Percentiles rank a stretch among this genome's conserved stretches.
Conservation (phyloP, 2,113 vertebrate genomes). For the Corynorhinus townsendii region DNA sequence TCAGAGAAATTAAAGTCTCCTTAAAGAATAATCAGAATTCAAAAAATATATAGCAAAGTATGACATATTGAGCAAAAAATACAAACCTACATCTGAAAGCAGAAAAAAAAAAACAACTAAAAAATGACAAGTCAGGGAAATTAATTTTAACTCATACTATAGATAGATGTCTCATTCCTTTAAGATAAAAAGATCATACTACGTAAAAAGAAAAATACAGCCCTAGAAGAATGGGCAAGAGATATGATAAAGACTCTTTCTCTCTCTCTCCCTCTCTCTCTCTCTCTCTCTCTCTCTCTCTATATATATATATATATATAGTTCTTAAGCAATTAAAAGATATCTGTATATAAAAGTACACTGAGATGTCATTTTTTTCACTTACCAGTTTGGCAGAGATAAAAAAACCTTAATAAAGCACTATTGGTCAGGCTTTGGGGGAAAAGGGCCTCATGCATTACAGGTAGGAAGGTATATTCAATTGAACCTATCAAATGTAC, state of each 20-base stretch:
- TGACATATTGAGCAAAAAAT: constrained; percentile 9
- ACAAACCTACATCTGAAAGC: neutral
- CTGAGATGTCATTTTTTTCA: constrained; percentile 50
- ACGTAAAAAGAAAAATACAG: neutral
- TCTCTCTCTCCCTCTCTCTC: too few relatives aligned
- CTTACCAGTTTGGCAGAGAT: constrained; percentile 46
- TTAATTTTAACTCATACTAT: neutral
- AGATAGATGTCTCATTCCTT: neutral
- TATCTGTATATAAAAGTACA: constrained; percentile 45
- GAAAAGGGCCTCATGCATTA: constrained; percentile 15
- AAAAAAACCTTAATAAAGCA: constrained; percentile 48
- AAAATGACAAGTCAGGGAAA: neutral
- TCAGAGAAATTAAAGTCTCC: neutral
- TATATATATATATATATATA: neutral
- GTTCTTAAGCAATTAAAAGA: constrained; percentile 21
- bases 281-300: too few relatives aligned
- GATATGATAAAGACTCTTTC: neutral
- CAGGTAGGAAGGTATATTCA: constrained; percentile 31
- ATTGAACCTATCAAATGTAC: constrained; percentile 18
- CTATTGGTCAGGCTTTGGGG: constrained; percentile 31
- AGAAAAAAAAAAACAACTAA: neutral
- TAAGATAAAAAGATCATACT: neutral
- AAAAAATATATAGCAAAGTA: neutral
- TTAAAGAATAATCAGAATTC: constrained; percentile 24
- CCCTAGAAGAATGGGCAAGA: neutral